phyloP scores from a whole-genome alignment of 2,888 invertebrate species.

The Pandemis heparana region DNA sequence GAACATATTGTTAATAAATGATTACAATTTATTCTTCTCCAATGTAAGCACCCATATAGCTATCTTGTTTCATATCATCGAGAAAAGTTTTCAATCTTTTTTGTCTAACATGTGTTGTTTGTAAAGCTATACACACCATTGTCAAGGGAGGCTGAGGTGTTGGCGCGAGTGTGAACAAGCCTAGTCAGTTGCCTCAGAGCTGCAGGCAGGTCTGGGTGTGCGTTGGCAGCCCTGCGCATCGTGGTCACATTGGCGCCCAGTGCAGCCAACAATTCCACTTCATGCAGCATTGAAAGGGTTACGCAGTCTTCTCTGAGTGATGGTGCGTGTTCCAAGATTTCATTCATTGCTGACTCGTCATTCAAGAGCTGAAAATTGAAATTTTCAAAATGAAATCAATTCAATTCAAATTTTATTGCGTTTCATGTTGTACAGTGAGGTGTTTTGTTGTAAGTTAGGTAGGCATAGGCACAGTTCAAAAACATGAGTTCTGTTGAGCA shows the following conservation, averaged over 20 bases:
- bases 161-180: conserved; percentile 79
- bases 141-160: conserved; percentile 59
- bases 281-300: conserved; percentile 90
- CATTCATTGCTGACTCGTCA: conserved; percentile 85
- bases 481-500: too few relatives aligned
- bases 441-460: too few relatives aligned
- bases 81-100: too few relatives aligned
- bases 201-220: conserved; percentile 89
- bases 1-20: conserved; percentile 42
- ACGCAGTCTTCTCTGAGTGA: conserved; percentile 89
- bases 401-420: too few relatives aligned
- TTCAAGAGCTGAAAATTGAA: conserved; percentile 66
- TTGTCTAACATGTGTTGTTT: background rate
- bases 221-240: conserved; percentile 88
- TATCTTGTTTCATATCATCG: too few relatives aligned
- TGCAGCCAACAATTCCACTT: conserved; percentile 90
- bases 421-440: too few relatives aligned
- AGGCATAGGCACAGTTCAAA: too few relatives aligned
- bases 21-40: too few relatives aligned
- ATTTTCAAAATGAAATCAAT: too few relatives aligned
- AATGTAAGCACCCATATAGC: too few relatives aligned
- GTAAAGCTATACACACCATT: conserved; percentile 57
- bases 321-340: conserved; percentile 89
- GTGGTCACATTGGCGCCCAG: conserved; percentile 88
- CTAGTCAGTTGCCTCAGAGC: conserved; percentile 88